Base-by-base conservation (phyloP, 2,797 vertebrate genomes). In the Cyclopterus lumpus region DNA sequence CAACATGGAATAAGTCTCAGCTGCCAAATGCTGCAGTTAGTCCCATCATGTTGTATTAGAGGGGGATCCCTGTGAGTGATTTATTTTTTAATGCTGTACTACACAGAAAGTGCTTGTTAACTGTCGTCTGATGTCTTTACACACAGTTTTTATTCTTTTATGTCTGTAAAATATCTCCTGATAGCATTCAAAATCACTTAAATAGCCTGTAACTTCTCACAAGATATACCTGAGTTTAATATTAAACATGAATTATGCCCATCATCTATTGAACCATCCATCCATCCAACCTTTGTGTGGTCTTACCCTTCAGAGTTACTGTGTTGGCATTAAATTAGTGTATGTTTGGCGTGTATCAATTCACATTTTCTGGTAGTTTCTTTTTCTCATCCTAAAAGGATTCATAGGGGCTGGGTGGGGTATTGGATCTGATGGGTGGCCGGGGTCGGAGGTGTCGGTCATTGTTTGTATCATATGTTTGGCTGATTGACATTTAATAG, bases 1-100 rank as follows among this genome's bases (percentile, higher is more conserved):
- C 88, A 88, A 87, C 70, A 84, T 82, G 77, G 83, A 90, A 89
- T 74, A 80, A 90, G 71, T 62, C 38, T 67, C 69, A 63, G 78
- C 58, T 85, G 81, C 84, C 71, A 83, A 80, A 83, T 12, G 18
- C 75, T 74, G n/a, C 62, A 73, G 61, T 85, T 36, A 51, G 67
- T 67, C 71, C 54, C 61, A 9, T 42, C 30, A 54, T 71, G 64
- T 69, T 79, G 51, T 72, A 55, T 42, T 40, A 61, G 59, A 83
- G 57, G 71, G 63, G 46, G n/a, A 54, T 58, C 61, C 77, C 65
- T 80, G n/a, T 42, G 62, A 61, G 14, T 30, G 48, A 26, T 3
- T 36, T 49, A 1, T 30, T 46, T 20, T 42, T 34, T 68, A 44
- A 51, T 63, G n/a, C 57, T 68, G 16, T 26, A 30, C 36, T 49